Evolutionary conservation across 2,113 vertebrate genomes (phyloP), one percentile per base, ranked within the genome.

Genomic region (Penelope pileata): DNA sequence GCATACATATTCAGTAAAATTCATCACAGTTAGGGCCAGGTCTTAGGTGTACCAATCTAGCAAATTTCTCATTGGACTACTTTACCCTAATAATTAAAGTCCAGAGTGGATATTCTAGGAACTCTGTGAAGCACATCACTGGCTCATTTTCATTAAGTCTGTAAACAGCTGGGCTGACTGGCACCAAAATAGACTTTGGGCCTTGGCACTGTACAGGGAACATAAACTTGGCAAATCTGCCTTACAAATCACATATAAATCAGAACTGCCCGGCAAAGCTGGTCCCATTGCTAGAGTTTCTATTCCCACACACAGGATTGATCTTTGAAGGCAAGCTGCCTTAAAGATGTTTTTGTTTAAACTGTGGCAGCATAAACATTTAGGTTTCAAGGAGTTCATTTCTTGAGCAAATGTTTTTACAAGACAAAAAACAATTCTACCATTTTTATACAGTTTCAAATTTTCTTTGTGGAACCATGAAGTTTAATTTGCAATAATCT

Each of bases 291-390:
- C 64, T 94, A 59, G 56, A 81, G 73, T 22, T 92, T 18, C 21
- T 87, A 48, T 91, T 94, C 83, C 83, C 83, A 90, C 63, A 91
- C 72, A 81, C 32, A 91, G 59, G 26, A 94, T 67, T 77, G 73
- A 69, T 81, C 63, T 83, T 74, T 86, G 75, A 94, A 91, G 42
- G 59, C 63, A 94, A 90, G 58, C 48, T 94, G 48, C 42, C 59
- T 93, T 80, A 80, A 95, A 95, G 30, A 86, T 86, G 63, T 94
- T 95, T 94, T 94, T 93, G 63, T 91, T 94, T 90, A 88, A 94
- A 85, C 30, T 48, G 30, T 66, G 24, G 45, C 0, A 4, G 66
- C 76, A 19, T 80, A 95, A 94, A 91, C 50, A 74, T 83, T 70
- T 83, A 69, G 27, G 36, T 88, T 90, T 93, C 63, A 80, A 85